Percentiles rank a stretch among this genome's conserved stretches.
Evolutionary conservation across 2,888 invertebrate genomes (phyloP).

Genomic region (Dolichopus griseipennis): DNA sequence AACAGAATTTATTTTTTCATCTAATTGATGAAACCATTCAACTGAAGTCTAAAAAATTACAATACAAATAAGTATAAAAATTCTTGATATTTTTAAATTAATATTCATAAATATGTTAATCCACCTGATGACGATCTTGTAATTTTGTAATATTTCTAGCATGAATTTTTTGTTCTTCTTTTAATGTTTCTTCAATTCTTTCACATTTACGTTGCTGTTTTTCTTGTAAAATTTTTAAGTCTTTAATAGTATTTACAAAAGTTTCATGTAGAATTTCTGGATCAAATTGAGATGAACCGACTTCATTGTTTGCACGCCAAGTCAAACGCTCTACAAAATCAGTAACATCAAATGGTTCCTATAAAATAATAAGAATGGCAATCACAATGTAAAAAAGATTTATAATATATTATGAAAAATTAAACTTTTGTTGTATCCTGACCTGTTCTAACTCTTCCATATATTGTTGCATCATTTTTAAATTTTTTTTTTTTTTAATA

Average conservation of each 20-base stretch:
- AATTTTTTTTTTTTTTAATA: neutral
- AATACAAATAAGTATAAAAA: too few species aligned
- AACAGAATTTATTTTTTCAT: constrained; percentile 92
- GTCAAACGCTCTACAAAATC: constrained; percentile 96
- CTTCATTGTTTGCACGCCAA: constrained; percentile 79
- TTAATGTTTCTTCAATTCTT: constrained; percentile 66
- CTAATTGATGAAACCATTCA: constrained; percentile 81
- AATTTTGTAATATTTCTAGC: constrained; percentile 70
- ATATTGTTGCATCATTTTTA: constrained; percentile 78
- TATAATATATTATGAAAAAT: neutral
- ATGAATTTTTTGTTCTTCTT: constrained; percentile 80
- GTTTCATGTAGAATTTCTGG: constrained; percentile 81
- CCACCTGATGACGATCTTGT: constrained; percentile 75
- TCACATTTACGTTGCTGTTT: constrained; percentile 79
- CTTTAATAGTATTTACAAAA: constrained; percentile 87
- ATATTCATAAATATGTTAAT: constrained; percentile 18
- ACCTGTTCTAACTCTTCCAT: constrained; percentile 81
- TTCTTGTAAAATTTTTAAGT: constrained; percentile 66
- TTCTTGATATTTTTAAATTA: neutral
- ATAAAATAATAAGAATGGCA: constrained; percentile 24
- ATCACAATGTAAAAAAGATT: too few species aligned
- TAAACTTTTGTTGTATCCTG: constrained; percentile 22
- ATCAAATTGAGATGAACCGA: constrained; percentile 66
- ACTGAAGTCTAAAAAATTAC: constrained; percentile 61
- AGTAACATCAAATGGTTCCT: constrained; percentile 95